phyloP scores from a whole-genome alignment of 2,113 vertebrate genomes.

The Saguinus imperator region DNA sequence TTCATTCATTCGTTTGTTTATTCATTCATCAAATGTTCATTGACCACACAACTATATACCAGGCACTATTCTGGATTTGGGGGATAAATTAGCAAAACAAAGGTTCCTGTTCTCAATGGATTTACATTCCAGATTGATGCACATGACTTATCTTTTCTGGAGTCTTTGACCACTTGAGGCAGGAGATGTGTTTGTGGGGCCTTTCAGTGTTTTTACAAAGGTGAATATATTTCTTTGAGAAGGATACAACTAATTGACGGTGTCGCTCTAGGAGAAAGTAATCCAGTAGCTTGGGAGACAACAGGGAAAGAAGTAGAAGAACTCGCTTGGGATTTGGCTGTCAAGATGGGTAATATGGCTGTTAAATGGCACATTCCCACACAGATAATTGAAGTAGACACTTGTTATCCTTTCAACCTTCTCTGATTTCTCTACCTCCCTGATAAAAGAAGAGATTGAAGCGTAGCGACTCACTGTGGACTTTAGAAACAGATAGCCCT shows the following conservation, averaged over 20 bases:
- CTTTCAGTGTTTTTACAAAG: neutral
- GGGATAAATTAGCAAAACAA: neutral
- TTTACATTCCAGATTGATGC: neutral
- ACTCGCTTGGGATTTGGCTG: neutral
- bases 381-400: neutral
- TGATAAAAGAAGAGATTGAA: neutral
- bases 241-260: neutral
- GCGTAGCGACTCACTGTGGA: neutral
- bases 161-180: neutral
- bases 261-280: neutral
- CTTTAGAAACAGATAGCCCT: neutral
- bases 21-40: neutral
- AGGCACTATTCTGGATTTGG: neutral
- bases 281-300: neutral
- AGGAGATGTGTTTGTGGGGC: neutral
- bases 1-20: neutral
- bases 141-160: neutral
- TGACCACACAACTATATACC: neutral
- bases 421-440: neutral
- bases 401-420: neutral
- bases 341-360: neutral
- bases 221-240: neutral
- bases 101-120: neutral
- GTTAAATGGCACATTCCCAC: neutral
- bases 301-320: neutral